Conservation (phyloP, 2,888 invertebrate species). For the Drosophila vallismaia region DNA sequence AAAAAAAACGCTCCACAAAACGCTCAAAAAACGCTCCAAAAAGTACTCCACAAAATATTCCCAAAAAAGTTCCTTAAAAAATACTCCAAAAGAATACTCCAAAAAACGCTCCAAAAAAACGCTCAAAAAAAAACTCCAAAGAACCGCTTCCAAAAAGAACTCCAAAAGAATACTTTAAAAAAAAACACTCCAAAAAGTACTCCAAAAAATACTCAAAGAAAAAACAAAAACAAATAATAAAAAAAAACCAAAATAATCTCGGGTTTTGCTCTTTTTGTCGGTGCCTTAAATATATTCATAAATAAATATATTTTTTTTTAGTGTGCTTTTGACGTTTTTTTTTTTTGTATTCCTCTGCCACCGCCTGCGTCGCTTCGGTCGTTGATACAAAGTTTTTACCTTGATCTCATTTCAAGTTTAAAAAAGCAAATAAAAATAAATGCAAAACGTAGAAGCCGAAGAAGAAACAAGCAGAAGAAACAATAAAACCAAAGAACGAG, state of each 20-base stretch:
- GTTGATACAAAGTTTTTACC: conserved; percentile 69
- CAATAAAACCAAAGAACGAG: conserved; percentile 39
- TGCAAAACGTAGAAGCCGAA: background rate
- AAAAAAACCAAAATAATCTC: background rate
- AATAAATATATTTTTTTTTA: conserved; percentile 4
- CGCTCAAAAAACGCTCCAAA: no score
- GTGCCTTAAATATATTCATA: background rate
- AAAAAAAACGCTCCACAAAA: no score
- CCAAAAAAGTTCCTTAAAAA: no score
- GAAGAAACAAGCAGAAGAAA: conserved; percentile 22
- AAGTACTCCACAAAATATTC: no score
- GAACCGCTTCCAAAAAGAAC: no score
- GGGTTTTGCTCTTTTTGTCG: background rate
- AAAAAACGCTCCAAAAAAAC: no score
- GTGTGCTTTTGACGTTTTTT: conserved; percentile 13
- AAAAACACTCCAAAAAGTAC: no score
- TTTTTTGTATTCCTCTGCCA: conserved; percentile 20
- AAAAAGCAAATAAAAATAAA: conserved; percentile 52
- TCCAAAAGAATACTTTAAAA: no score
- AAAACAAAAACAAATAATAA: conserved; percentile 7
- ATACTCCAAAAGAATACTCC: no score
- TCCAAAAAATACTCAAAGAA: background rate
- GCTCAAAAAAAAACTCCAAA: no score
- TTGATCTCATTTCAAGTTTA: conserved; percentile 77
- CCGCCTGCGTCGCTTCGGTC: conserved; percentile 54